phyloP scores from a whole-genome alignment of 2,888 invertebrate species.

The Apodemia mormo region DNA sequence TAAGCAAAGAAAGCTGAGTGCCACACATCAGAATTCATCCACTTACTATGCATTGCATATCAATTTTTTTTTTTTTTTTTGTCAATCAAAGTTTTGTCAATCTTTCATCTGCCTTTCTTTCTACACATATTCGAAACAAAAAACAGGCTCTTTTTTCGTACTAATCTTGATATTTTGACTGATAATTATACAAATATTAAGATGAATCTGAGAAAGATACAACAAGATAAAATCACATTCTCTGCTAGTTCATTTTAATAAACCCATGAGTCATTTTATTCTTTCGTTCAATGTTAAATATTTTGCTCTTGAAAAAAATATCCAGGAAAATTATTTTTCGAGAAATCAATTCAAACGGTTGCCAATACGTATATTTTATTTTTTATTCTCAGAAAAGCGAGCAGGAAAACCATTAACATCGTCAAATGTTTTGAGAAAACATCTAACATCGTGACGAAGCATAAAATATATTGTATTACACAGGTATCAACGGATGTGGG shows the following conservation, averaged over 20 bases:
- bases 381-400: not conserved
- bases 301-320: not conserved
- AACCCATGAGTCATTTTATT: not conserved
- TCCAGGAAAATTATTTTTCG: conserved; percentile 2
- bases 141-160: no score
- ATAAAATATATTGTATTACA: not conserved
- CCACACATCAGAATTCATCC: no score
- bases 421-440: not conserved
- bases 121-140: no score
- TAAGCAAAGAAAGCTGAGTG: no score
- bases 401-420: not conserved
- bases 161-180: no score
- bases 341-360: not conserved
- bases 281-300: not conserved
- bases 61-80: no score
- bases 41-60: no score
- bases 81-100: no score
- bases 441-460: conserved; percentile 1
- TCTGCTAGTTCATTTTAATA: not conserved
- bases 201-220: no score
- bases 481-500: not conserved
- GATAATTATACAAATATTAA: no score
- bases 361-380: not conserved
- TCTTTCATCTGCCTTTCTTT: no score
- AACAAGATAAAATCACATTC: not conserved